phyloP scores from a whole-genome alignment of 1,140 invertebrate species.

The Epicauta chinensis region DNA sequence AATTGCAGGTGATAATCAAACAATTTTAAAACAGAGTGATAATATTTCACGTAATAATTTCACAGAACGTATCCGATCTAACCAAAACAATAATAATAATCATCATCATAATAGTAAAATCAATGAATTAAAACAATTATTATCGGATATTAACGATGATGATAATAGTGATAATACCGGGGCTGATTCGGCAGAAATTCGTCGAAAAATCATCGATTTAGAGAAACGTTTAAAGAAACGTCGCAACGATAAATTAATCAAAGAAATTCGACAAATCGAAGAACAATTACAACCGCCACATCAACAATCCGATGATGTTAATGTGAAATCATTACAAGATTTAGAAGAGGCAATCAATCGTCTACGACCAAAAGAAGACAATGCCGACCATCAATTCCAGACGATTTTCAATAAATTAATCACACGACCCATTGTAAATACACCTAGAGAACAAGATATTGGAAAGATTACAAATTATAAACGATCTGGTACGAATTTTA shows the following conservation, averaged over 20 bases:
- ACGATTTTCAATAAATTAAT: conserved; percentile 27
- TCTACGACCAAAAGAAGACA: conserved; percentile 29
- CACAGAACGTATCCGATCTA: not conserved
- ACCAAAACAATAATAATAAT: not conserved
- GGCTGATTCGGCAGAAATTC: conserved; percentile 4
- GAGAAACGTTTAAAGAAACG: conserved; percentile 6
- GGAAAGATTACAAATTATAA: conserved; percentile 5
- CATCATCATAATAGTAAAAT: not conserved
- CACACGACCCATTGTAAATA: not conserved
- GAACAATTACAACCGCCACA: conserved; percentile 1
- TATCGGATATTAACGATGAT: conserved; percentile 4
- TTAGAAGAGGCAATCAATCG: conserved; percentile 31
- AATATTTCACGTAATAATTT: too few species aligned
- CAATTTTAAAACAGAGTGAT: not conserved
- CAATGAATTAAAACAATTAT: not conserved
- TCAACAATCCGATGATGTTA: not conserved
- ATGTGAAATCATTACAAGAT: conserved; percentile 18
- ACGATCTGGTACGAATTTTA: not conserved
- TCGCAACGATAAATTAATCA: conserved; percentile 1
- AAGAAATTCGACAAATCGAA: not conserved
- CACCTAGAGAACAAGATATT: conserved; percentile 1
- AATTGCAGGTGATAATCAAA: not conserved
- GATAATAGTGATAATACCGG: conserved; percentile 5
- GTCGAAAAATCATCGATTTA: not conserved
- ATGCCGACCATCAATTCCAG: conserved; percentile 18